Percentiles rank a stretch among this genome's conserved stretches.
These are phyloP conservation scores for Pollenia angustigena DNA, from an alignment of 2,888 invertebrate species.

Conservation along the genomic window DNA sequence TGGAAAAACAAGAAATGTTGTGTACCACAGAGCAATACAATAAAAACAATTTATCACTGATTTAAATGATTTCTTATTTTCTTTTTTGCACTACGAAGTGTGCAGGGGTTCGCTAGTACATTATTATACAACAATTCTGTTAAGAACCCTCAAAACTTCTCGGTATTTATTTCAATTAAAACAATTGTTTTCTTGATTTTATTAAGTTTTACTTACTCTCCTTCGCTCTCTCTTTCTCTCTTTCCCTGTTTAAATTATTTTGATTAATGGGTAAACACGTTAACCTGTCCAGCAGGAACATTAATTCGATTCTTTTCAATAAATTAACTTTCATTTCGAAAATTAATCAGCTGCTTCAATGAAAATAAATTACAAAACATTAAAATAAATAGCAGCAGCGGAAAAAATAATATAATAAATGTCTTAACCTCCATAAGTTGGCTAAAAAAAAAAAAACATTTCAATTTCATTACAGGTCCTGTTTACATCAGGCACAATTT, in stretches of 20 bases:
- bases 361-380: not conserved
- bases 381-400: not conserved
- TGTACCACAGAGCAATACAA: too few species aligned
- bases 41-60: too few species aligned
- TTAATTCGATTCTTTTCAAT: not conserved
- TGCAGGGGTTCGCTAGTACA: too few species aligned
- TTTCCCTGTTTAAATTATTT: not conserved
- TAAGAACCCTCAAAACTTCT: too few species aligned
- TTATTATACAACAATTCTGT: too few species aligned
- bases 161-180: too few species aligned
- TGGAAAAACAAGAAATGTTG: too few species aligned
- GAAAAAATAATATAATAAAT: constrained; percentile 21
- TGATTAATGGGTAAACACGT: not conserved
- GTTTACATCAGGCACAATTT: too few species aligned
- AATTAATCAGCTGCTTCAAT: not conserved
- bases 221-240: not conserved
- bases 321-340: constrained; percentile 1
- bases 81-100: too few species aligned
- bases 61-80: too few species aligned
- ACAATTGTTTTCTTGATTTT: too few species aligned
- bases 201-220: too few species aligned
- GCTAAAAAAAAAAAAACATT: not conserved
- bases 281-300: not conserved
- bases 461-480: not conserved
- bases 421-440: constrained; percentile 2